Conservation (phyloP, 1,140 invertebrate genomes). For the Pseudomyrmex cubaensis region DNA sequence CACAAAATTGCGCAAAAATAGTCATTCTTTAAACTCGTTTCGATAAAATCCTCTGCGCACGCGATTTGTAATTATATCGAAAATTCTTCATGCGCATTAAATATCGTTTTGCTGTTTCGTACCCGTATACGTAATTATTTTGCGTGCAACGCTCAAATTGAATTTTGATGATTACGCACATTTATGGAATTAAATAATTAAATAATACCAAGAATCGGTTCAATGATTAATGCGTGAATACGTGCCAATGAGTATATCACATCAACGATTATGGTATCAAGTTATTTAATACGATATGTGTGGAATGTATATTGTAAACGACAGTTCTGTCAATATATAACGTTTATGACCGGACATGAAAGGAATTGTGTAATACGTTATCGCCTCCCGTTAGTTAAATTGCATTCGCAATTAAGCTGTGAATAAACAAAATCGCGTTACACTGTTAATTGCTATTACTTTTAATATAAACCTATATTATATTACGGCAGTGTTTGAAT, state of each 20-base stretch:
- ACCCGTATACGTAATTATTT: constrained; percentile 24
- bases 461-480: constrained; percentile 18
- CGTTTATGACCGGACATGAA: constrained; percentile 46
- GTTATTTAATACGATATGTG: constrained; percentile 51
- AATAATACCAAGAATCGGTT: constrained; percentile 57
- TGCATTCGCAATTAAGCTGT: constrained; percentile 22
- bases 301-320: constrained; percentile 55
- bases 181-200: constrained; percentile 53
- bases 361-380: constrained; percentile 38
- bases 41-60: background rate
- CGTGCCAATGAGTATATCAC: constrained; percentile 36
- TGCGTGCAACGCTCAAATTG: constrained; percentile 48
- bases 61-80: background rate
- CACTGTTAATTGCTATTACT: constrained; percentile 33
- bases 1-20: background rate
- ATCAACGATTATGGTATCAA: constrained; percentile 55
- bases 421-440: constrained; percentile 9
- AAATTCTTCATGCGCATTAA: constrained; percentile 9
- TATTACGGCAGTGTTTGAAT: constrained; percentile 14
- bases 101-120: constrained; percentile 4
- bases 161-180: constrained; percentile 41
- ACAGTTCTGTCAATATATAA: constrained; percentile 58
- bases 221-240: constrained; percentile 51
- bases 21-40: background rate
- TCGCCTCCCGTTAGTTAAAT: background rate